phyloP scores from a whole-genome alignment of 2,888 invertebrate genomes.

The Ormia ochracea region DNA sequence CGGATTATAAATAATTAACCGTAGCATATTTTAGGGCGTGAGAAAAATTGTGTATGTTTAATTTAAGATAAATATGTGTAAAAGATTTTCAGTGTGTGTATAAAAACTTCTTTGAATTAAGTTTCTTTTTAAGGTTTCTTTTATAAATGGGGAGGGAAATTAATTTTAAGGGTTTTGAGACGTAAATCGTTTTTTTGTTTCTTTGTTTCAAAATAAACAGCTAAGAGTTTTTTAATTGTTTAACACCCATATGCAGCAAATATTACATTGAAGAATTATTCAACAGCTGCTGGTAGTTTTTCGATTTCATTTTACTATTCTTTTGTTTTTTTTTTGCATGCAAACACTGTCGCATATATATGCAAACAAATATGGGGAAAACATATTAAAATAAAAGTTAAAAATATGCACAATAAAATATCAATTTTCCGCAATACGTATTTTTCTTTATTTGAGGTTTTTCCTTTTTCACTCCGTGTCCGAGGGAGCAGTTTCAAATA shows the following conservation, averaged over 20 bases:
- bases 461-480: not conserved
- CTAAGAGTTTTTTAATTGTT: conserved; percentile 49
- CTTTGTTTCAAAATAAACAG: conserved; percentile 25
- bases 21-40: conserved; percentile 12
- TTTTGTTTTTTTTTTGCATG: not conserved
- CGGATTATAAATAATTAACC: conserved; percentile 44
- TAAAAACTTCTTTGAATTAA: not conserved
- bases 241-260: conserved; percentile 42
- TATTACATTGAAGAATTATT: conserved; percentile 22
- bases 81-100: not conserved
- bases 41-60: not conserved
- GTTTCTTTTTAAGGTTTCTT: not conserved
- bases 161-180: conserved; percentile 19
- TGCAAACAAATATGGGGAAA: not conserved
- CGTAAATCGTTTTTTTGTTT: not conserved
- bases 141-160: conserved; percentile 44
- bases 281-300: conserved; percentile 50
- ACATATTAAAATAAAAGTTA: conserved; percentile 3
- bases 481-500: not conserved
- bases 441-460: not conserved
- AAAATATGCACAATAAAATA: conserved; percentile 52
- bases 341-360: not conserved
- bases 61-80: not conserved
- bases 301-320: too few species aligned
- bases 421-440: conserved; percentile 53